Percentiles rank a stretch among this genome's conserved stretches.
phyloP scores from a whole-genome alignment of 2,888 invertebrate genomes.

The Abscondita cerata region DNA sequence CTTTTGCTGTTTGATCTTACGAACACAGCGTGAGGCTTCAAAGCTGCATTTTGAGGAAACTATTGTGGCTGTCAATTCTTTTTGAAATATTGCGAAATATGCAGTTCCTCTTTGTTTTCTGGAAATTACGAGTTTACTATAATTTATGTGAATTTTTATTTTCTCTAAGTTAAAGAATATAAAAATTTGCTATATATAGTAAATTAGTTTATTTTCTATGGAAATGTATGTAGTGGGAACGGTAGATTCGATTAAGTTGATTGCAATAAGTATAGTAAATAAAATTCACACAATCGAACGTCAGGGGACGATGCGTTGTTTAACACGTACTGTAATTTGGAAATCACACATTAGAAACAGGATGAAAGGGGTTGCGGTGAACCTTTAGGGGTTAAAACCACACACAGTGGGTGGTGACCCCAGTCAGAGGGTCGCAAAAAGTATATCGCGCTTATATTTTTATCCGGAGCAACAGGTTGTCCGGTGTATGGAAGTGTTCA shows the following conservation, averaged over 20 bases:
- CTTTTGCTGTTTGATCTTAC: slow-evolving; percentile 39
- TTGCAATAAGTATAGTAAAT: slow-evolving; percentile 31
- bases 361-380: slow-evolving; percentile 47
- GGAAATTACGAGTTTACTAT: slow-evolving; percentile 33
- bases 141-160: slow-evolving; percentile 23
- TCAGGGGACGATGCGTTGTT: slow-evolving; percentile 34
- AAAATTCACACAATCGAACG: slow-evolving; percentile 34
- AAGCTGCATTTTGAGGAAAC: slow-evolving; percentile 56
- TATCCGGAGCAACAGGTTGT: slow-evolving; percentile 37
- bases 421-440: slow-evolving; percentile 39
- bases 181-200: not conserved
- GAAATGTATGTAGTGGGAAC: not conserved
- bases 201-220: not conserved
- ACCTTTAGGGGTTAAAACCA: slow-evolving; percentile 44
- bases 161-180: not conserved
- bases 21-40: slow-evolving; percentile 52
- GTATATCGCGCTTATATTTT: slow-evolving; percentile 38
- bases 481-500: slow-evolving; percentile 35
- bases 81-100: slow-evolving; percentile 57
- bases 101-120: slow-evolving; percentile 46
- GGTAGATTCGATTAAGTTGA: slow-evolving; percentile 22
- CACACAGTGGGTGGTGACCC: slow-evolving; percentile 43
- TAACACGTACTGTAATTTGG: slow-evolving; percentile 40
- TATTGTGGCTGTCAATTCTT: slow-evolving; percentile 55
- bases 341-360: slow-evolving; percentile 43